A percentile compares a stretch with the other conserved stretches of the same genome.
These are phyloP conservation scores for Xiphophorus maculatus DNA, from an alignment of 2,113 vertebrate species.

Conservation along the genomic window DNA sequence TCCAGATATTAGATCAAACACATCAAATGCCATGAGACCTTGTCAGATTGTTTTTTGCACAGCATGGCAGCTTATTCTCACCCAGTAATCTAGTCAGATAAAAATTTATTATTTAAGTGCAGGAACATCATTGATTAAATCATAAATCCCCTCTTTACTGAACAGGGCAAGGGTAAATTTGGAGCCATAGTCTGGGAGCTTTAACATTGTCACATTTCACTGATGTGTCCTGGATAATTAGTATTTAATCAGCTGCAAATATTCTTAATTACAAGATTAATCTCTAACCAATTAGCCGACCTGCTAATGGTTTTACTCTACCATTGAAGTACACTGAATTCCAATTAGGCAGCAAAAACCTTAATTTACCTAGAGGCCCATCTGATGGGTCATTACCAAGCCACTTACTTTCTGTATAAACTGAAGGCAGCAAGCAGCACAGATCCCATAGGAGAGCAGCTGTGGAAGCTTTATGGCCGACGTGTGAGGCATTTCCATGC, in stretches of 20 bases:
- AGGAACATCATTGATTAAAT: slow-evolving; percentile 22
- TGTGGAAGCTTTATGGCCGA: slow-evolving; percentile 66
- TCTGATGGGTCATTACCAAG: slow-evolving; percentile 77
- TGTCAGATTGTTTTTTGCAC: slow-evolving; percentile 11
- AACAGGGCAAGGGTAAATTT: slow-evolving; percentile 59
- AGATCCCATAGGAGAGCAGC: slow-evolving; percentile 71
- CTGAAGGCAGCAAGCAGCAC: slow-evolving; percentile 70
- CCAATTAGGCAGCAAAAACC: slow-evolving; percentile 75
- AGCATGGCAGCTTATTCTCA: slow-evolving; percentile 12
- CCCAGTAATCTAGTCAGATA: slow-evolving; percentile 6
- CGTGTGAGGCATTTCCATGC: slow-evolving; percentile 61
- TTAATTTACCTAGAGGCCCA: slow-evolving; percentile 68
- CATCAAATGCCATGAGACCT: slow-evolving; percentile 17
- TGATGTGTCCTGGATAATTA: slow-evolving; percentile 75
- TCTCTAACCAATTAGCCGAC: slow-evolving; percentile 78
- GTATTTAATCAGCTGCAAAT: slow-evolving; percentile 81
- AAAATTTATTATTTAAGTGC: not conserved
- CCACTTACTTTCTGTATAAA: slow-evolving; percentile 77
- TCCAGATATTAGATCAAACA: slow-evolving; percentile 24
- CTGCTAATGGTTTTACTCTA: slow-evolving; percentile 79
- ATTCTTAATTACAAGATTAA: slow-evolving; percentile 82
- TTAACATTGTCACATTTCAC: slow-evolving; percentile 48
- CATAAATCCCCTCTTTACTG: slow-evolving; percentile 36
- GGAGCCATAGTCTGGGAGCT: slow-evolving; percentile 56
- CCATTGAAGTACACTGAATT: slow-evolving; percentile 74